Base-by-base conservation (phyloP, 2,113 vertebrate species). In the Tupaia chinensis region DNA sequence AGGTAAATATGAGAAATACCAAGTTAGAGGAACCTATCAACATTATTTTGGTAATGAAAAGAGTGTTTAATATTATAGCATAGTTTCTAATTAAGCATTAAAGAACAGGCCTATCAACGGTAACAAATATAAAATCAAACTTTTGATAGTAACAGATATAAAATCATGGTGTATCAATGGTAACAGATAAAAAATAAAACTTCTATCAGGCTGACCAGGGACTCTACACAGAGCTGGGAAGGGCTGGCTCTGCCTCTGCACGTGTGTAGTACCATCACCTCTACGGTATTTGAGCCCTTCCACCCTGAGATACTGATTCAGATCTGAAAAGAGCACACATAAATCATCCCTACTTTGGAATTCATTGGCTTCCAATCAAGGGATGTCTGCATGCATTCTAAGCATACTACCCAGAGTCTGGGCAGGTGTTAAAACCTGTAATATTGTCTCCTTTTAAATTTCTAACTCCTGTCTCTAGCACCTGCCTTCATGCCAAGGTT, bases 31-130 rank as follows among this genome's bases (percentile, higher is more conserved):
- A 84, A 32, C 2, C 63, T 81, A 91, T 20, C 63, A 87, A 32
- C 34, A 82, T 58, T 68, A 70, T 25, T 92, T 93, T 34, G 54
- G 44, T 60, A 61, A 88, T 69, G 53, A 87, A 66, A 93, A 61
- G 34, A 44, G 73, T 95, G 20, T 66, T 82, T 87, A 73, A 66
- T 44, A 76, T 89, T 78, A 77, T 29, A 87, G 27, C 25, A 76
- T 2, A 70, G 25, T 54, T 91, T 5, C 56, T 80, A 92, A 87
- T 20, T 94, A 90, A 92, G 34, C 58, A 80, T 83, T 84, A 89
- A 53, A 82, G 32, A 77, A 68, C 4, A 76, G 8, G 60, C 17
- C 25, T 93, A 61, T 8, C 84, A 72, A 74, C n/a, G 80, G 93
- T 89, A 89, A 72, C 1, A 3, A 23, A 58, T 72, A 32, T 11